phyloP scores from a whole-genome alignment of 2,113 vertebrate genomes.

The Oreochromis aureus region DNA sequence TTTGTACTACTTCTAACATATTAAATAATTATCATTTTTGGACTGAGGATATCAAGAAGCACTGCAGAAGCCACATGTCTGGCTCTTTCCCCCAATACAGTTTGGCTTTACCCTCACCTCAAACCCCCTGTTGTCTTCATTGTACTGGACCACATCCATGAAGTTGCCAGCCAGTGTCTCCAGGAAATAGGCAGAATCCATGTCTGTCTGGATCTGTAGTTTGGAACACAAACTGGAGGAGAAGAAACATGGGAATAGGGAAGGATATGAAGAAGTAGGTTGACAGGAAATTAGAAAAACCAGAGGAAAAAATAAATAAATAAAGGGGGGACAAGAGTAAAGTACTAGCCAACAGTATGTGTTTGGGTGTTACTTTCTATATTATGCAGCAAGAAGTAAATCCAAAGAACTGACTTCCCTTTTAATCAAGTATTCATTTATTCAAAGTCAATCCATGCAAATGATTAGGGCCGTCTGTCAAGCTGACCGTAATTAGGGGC shows the following conservation, averaged over 20 bases:
- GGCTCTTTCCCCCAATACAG: not conserved
- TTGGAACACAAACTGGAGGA: conserved; percentile 59
- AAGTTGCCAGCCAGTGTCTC: conserved; percentile 66
- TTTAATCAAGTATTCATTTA: not conserved
- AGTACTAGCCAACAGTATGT: not conserved
- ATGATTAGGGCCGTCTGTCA: not conserved
- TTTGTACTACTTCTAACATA: not conserved
- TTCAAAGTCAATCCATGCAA: not conserved
- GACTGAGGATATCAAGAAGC: not conserved
- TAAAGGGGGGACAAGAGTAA: not conserved
- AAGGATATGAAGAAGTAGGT: not conserved
- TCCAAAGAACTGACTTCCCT: not conserved
- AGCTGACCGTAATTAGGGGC: not conserved
- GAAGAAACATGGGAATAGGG: not conserved
- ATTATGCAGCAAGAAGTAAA: not conserved
- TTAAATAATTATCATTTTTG: not conserved
- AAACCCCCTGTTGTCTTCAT: conserved; percentile 65
- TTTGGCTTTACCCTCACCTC: conserved; percentile 55
- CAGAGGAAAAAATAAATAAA: not conserved
- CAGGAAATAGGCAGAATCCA: conserved; percentile 58
- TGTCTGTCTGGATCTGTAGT: conserved; percentile 54
- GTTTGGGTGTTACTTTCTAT: not conserved
- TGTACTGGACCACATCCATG: conserved; percentile 67
- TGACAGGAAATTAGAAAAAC: not conserved
- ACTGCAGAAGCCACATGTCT: not conserved